A percentile compares a stretch with the other conserved stretches of the same genome.
phyloP scores from a whole-genome alignment of 2,888 invertebrate species.

The Osmoderma eremita region DNA sequence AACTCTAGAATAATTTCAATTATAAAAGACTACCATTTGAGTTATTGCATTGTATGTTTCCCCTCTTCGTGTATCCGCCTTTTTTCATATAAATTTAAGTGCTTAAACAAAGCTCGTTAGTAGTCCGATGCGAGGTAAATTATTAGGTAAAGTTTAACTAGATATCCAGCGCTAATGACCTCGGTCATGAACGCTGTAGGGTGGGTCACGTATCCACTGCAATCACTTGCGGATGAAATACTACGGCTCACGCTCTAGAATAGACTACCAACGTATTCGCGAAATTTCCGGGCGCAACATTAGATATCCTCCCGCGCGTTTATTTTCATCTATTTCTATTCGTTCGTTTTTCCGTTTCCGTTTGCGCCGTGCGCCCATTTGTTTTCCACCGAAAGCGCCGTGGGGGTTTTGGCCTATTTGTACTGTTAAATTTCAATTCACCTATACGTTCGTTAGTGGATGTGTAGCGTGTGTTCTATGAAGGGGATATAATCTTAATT shows the following conservation, averaged over 20 bases:
- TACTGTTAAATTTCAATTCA: background rate
- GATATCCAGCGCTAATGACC: conserved; percentile 21
- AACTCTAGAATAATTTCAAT: too few relatives aligned
- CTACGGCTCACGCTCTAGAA: background rate
- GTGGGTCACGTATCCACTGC: conserved; percentile 20
- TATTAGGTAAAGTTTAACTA: conserved; percentile 21
- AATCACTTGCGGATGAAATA: conserved; percentile 19
- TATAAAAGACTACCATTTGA: too few relatives aligned
- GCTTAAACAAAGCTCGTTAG: conserved; percentile 9
- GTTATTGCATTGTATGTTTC: too few relatives aligned
- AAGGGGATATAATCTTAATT: background rate
- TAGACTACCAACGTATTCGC: background rate
- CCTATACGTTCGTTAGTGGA: background rate
- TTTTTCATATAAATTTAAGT: conserved; percentile 8
- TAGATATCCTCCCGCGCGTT: background rate
- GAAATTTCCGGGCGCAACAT: background rate
- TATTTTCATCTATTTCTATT: background rate
- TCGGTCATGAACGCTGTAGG: conserved; percentile 13
- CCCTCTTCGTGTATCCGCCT: too few relatives aligned
- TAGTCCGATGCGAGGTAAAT: conserved; percentile 13
- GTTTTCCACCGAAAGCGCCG: too few relatives aligned
- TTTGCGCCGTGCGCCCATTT: too few relatives aligned
- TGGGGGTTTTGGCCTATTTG: too few relatives aligned
- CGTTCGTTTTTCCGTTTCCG: too few relatives aligned
- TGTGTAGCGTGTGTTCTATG: too few relatives aligned